These are phyloP conservation scores for Drosophila vallismaia DNA, from an alignment of 2,888 invertebrate genomes.

Conservation along the genomic window DNA sequence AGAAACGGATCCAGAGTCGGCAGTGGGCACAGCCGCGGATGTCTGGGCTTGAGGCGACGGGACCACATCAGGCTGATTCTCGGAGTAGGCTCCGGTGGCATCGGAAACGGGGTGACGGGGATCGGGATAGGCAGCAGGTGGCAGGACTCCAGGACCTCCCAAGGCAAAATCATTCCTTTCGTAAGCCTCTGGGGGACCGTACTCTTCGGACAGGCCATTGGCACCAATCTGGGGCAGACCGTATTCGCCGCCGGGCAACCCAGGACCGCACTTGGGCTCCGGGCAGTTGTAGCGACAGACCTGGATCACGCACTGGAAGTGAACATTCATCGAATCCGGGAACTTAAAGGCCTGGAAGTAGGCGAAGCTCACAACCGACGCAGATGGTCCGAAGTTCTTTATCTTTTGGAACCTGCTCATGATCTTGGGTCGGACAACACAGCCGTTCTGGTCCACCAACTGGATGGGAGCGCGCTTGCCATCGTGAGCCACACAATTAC, in stretches of 20 bases:
- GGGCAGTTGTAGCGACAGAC: conserved; percentile 97
- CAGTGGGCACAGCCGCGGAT: conserved; percentile 87
- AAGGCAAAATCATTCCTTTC: conserved; percentile 88
- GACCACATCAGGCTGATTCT: conserved; percentile 91
- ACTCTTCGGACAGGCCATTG: conserved; percentile 87
- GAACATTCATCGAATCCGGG: conserved; percentile 98
- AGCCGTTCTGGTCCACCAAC: conserved; percentile 96
- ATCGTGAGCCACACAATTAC: conserved; percentile 97
- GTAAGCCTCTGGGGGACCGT: conserved; percentile 85
- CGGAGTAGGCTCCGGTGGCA: conserved; percentile 92
- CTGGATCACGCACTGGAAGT: conserved; percentile 98
- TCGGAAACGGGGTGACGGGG: conserved; percentile 94
- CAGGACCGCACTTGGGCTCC: conserved; percentile 92
- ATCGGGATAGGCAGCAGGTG: conserved; percentile 93
- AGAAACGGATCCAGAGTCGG: conserved; percentile 84
- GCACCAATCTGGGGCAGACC: conserved; percentile 86
- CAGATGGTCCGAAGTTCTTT: conserved; percentile 97
- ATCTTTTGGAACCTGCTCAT: conserved; percentile 98
- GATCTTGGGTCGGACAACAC: conserved; percentile 96
- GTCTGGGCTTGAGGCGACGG: conserved; percentile 93
- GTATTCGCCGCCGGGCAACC: conserved; percentile 87
- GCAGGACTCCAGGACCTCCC: conserved; percentile 88
- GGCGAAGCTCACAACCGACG: conserved; percentile 96
- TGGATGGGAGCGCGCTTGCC: conserved; percentile 97
- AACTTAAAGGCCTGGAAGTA: conserved; percentile 99